Evolutionary conservation across 2,113 vertebrate species (phyloP).

Genomic region (Atractosteus spatula): DNA sequence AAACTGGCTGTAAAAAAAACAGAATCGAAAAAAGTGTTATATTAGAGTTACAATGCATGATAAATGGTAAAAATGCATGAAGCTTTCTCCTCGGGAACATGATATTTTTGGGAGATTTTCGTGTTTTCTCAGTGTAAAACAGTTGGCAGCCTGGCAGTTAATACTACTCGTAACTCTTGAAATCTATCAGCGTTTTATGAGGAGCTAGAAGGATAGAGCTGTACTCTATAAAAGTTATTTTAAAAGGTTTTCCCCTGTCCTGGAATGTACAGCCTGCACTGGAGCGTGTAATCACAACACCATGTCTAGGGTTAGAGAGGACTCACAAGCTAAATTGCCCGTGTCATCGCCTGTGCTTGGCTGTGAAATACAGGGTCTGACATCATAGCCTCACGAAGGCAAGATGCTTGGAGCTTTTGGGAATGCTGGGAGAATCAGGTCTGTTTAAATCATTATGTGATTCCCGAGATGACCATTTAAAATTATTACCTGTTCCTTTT

Average conservation of each 20-base stretch:
- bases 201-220: constrained; percentile 54
- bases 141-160: constrained; percentile 10
- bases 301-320: constrained; percentile 76
- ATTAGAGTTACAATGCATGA: constrained; percentile 1
- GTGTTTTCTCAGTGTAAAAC: background rate
- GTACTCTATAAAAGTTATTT: constrained; percentile 68
- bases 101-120: constrained; percentile 10
- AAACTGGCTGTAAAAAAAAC: constrained; percentile 48
- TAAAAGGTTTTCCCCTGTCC: constrained; percentile 68
- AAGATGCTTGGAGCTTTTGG: constrained; percentile 53
- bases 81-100: background rate
- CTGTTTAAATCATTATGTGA: constrained; percentile 76
- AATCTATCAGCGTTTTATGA: constrained; percentile 46
- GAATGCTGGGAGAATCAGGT: constrained; percentile 55
- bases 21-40: constrained; percentile 4
- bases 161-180: constrained; percentile 19
- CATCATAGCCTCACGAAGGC: constrained; percentile 60
- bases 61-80: constrained; percentile 12
- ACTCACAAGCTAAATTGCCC: constrained; percentile 87
- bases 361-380: constrained; percentile 78
- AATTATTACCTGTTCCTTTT: constrained; percentile 78
- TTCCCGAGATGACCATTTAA: constrained; percentile 72
- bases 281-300: constrained; percentile 82
- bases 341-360: constrained; percentile 78
- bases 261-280: constrained; percentile 61